Percentiles rank a stretch among this genome's conserved stretches.
Evolutionary conservation across 2,888 invertebrate genomes (phyloP).

Genomic region (Meta bourneti): DNA sequence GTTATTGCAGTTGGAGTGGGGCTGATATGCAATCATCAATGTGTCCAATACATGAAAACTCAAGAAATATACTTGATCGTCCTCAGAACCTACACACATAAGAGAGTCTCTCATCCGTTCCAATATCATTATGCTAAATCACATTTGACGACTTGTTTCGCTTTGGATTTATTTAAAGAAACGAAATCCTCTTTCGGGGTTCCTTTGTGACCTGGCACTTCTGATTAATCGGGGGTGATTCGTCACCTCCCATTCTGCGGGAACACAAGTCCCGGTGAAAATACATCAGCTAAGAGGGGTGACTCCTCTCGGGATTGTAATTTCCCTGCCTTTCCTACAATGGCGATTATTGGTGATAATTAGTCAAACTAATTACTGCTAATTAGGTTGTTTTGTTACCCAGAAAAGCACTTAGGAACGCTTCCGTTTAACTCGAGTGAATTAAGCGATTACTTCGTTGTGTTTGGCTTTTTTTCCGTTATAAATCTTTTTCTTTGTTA

Average conservation of each 20-base stretch:
- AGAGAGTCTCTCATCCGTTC: neutral
- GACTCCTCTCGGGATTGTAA: neutral
- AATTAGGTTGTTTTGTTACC: conserved; percentile 56
- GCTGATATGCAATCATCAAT: too few species aligned
- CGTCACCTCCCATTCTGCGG: conserved; percentile 26
- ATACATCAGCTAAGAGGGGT: conserved; percentile 16
- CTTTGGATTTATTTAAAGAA: conserved; percentile 24
- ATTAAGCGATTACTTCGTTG: neutral
- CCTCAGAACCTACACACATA: too few species aligned
- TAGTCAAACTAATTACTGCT: conserved; percentile 64
- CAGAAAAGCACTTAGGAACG: conserved; percentile 44
- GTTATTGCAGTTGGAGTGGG: too few species aligned
- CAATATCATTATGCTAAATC: conserved; percentile 25
- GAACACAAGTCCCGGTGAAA: conserved; percentile 14
- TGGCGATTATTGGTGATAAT: conserved; percentile 54
- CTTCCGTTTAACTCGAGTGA: conserved; percentile 3
- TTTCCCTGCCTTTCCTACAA: neutral
- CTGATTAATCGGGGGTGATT: conserved; percentile 29
- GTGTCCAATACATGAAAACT: too few species aligned
- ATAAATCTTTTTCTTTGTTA: neutral
- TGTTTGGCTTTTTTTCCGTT: neutral
- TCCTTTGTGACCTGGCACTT: neutral
- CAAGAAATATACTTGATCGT: too few species aligned
- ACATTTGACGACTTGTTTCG: conserved; percentile 5
- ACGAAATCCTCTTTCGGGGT: neutral